Base-by-base conservation (phyloP, 2,888 invertebrate species). In the Pseudoips prasinana region DNA sequence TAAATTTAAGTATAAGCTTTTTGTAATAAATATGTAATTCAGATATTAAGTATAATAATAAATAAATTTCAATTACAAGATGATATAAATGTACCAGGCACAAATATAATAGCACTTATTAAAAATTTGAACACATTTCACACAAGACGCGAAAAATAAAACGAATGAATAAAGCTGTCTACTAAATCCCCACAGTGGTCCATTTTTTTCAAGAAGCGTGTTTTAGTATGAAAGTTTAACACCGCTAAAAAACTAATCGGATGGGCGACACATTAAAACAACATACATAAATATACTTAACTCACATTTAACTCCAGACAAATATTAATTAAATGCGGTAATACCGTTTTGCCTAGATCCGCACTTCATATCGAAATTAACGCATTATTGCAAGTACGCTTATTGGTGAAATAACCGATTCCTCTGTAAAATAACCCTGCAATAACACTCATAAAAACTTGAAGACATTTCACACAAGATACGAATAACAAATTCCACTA, bases 351-450 rank as follows among this genome's bases (percentile, higher is more conserved):
- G 71, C 64, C 56, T 52, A 55, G 58, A 53, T 55, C 56, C 66
- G 64, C 73, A 18, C 65, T 68, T 78, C 76, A 81, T 82, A 80
- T 69, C 62, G 65, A 64, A 54, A 41, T 60, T 64, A 63, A 74
- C 76, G 86, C 66, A 51, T 74, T 82, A 85, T 86, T 86, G 80
- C 82, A 68, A 73, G 60, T 66, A 70, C 78, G 83, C 82, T 86
- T 80, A 83, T 79, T 66, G 71, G 70, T 64, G 64, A 58, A 67
- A 67, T 71, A 57, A n/a, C n/a, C n/a, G n/a, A n/a, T n/a, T n/a
- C n/a, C n/a, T n/a, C n/a, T n/a, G n/a, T 5, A 14, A 14, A 14
- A 14, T 14, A 14, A 14, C 14, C 5, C 3, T n/a, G n/a, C n/a
- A n/a, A n/a, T n/a, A n/a, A n/a, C n/a, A n/a, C n/a, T n/a, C n/a